A percentile compares a stretch with the other conserved stretches of the same genome.
Conservation (phyloP, 2,888 invertebrate genomes). For the Axea sp. region DNA sequence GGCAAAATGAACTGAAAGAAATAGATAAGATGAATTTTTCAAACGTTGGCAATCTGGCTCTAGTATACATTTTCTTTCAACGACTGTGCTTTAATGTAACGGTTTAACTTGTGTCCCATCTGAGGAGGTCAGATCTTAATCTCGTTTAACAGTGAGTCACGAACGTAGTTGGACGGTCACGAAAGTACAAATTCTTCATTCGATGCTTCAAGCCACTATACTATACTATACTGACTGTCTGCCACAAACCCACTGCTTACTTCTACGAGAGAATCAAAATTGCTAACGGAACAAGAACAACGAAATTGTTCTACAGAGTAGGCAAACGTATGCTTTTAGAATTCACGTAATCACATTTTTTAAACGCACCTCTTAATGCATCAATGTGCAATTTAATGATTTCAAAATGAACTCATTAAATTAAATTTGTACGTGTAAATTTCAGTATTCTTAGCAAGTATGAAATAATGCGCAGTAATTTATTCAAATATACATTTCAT, state of each 20-base stretch:
- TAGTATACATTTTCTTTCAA: slow-evolving; percentile 41
- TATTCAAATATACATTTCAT: no score
- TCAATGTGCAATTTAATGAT: no score
- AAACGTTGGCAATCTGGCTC: slow-evolving; percentile 15
- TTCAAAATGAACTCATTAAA: no score
- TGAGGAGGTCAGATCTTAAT: slow-evolving; percentile 73
- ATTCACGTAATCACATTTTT: no score
- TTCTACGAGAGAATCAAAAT: slow-evolving; percentile 36
- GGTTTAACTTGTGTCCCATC: slow-evolving; percentile 70
- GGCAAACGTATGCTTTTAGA: no score
- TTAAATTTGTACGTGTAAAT: no score
- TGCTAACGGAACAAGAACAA: slow-evolving; percentile 26
- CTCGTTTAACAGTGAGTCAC: slow-evolving; percentile 71
- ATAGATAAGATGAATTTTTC: slow-evolving; percentile 31
- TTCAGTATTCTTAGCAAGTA: no score
- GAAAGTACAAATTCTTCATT: slow-evolving; percentile 66
- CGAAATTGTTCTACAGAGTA: no score
- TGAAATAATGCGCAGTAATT: no score
- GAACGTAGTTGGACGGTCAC: slow-evolving; percentile 69
- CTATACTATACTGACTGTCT: slow-evolving; percentile 30
- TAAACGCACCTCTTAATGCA: no score
- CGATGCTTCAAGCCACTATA: slow-evolving; percentile 41
- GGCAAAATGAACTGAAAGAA: slow-evolving; percentile 9
- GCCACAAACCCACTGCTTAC: slow-evolving; percentile 40
- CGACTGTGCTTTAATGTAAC: slow-evolving; percentile 70